Evolutionary conservation across 1,140 invertebrate genomes (phyloP), one percentile per base, ranked within the genome.

Genomic region (Caerostris darwini): DNA sequence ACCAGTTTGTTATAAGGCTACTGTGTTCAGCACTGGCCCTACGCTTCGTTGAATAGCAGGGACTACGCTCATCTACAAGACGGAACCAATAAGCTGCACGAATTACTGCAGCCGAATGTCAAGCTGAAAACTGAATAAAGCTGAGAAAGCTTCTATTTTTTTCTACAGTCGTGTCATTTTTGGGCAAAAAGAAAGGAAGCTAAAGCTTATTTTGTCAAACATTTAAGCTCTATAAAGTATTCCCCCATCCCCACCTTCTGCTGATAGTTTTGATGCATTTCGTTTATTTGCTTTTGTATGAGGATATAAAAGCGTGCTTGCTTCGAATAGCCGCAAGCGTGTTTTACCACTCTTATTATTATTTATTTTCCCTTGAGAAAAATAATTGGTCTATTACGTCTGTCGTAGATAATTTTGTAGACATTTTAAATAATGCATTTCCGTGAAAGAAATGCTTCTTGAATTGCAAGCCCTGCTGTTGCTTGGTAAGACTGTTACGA

Each of bases 311-410:
- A 85, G 83, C 83, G 56, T 50, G 34, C 12, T 67, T n/a, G 17
- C 53, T 85, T 50, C 85, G 34, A 34, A 34, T 19, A 4, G 69
- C 64, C 88, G n/a, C n/a, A 57, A 85, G 88, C 88, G 19, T 19
- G 67, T 85, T 58, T 87, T 64, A 50, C 61, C 88, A 57, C 90
- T 81, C 59, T 91, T 91, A 17, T 12, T n/a, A 34, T 87, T n/a
- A 7, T 34, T 34, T 34, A 34, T 67, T 19, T 54, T 10, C 71
- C 71, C 34, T 77, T 34, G 8, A 64, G 64, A 56, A 14, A 58
- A 93, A 85, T 93, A 93, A 87, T 92, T 92, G 90, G 90, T 92
- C 81, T 92, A 92, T 92, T 92, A 92, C 34, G 90, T 59, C 57
- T 85, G 77, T 58, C 53, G 57, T n/a, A 54, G 90, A 64, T 64